These are phyloP conservation scores for Nemurella pictetii DNA, from an alignment of 2,888 invertebrate genomes.

Conservation along the genomic window DNA sequence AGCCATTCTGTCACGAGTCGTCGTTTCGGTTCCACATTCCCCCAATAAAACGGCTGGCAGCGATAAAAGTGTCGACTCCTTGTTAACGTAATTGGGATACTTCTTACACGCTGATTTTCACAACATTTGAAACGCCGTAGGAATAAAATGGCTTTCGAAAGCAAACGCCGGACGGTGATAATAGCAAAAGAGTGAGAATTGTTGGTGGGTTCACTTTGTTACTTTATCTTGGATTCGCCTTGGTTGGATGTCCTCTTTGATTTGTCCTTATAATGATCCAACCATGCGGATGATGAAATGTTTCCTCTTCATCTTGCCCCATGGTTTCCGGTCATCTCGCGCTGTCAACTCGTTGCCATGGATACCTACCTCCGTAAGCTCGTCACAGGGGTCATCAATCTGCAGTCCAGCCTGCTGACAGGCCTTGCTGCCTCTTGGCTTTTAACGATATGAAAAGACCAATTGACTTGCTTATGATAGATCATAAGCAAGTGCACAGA, in stretches of 20 bases:
- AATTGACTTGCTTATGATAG: too few relatives aligned
- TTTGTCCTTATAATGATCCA: slow-evolving; percentile 6
- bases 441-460: too few relatives aligned
- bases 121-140: background rate
- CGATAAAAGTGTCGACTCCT: background rate
- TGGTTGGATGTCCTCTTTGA: slow-evolving; percentile 4
- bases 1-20: background rate
- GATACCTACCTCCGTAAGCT: background rate
- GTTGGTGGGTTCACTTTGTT: background rate
- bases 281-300: slow-evolving; percentile 2
- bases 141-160: background rate
- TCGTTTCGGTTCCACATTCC: background rate
- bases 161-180: background rate
- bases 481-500: too few relatives aligned
- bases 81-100: background rate
- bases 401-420: background rate
- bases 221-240: background rate
- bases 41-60: background rate
- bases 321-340: background rate
- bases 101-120: background rate
- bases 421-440: too few relatives aligned
- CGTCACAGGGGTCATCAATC: background rate
- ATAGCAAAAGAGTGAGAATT: background rate
- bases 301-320: background rate
- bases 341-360: slow-evolving; percentile 1